Conservation (phyloP, 2,113 vertebrate genomes). For the Eulemur macaco region DNA sequence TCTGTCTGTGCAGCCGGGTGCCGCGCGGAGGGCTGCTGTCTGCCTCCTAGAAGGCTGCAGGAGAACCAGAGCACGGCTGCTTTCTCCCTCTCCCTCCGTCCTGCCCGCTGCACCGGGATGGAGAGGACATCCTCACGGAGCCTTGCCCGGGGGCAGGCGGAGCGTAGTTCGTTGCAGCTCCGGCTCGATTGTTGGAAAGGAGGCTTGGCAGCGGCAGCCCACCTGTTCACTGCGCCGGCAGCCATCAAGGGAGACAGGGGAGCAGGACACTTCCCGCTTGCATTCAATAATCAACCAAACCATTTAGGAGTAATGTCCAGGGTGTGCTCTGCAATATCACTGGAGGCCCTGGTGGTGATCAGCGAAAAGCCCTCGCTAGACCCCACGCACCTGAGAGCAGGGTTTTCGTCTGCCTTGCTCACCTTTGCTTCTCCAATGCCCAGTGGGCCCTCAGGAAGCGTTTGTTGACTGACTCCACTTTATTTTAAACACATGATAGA, state of each 20-base stretch:
- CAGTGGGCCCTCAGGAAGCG: background rate
- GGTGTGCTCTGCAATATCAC: background rate
- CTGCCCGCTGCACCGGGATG: background rate
- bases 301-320: background rate
- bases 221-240: too few species aligned
- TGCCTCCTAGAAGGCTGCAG: rapidly evolving
- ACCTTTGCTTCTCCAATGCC: background rate
- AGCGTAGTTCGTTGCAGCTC: rapidly evolving
- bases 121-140: too few species aligned
- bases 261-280: background rate
- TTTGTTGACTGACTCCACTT: background rate
- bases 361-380: background rate
- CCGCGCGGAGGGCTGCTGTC: too few species aligned
- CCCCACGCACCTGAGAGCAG: background rate
- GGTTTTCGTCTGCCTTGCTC: background rate
- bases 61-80: too few species aligned
- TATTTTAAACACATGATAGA: background rate
- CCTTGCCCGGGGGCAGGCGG: background rate
- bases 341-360: rapidly evolving
- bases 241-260: background rate
- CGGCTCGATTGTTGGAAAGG: background rate
- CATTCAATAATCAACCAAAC: background rate
- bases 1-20: background rate
- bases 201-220: background rate
- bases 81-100: background rate